Evolutionary conservation across 1,140 invertebrate genomes (phyloP), one percentile per base, ranked within the genome.

Genomic region (Drusus annulatus): DNA sequence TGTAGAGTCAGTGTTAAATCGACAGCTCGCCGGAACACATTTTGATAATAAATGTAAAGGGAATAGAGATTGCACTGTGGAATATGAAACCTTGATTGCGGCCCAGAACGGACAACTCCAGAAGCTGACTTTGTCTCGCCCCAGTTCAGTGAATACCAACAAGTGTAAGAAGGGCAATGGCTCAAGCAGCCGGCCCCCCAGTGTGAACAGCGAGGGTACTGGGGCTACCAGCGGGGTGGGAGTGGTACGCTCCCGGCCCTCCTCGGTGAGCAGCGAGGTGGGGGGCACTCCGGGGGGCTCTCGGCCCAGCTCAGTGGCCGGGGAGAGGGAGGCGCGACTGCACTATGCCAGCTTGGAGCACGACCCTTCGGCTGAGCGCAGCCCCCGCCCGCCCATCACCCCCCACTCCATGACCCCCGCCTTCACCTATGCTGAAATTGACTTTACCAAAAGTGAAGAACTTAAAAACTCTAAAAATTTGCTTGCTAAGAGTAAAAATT

Each of bases 391-490:
- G 71, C 65, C 75, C 16, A 21, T 50, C 51, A 89, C 87, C 76
- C 87, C 88, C 19, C 83, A 85, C 80, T 86, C 88, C 21, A 83
- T 85, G 79, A 86, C 88, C 82, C 87, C 90, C 73, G 85, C 90
- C 58, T 92, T 93, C 83, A 90, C 87, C 45, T 94, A 94, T 86
- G 93, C 93, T n/a, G 91, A 93, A 87, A 94, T 94, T 77, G 93
- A 94, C 87, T 94, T 94, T 85, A 90, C 90, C 10, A 93, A 93
- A 87, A 91, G 90, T 79, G 91, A 91, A 79, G 88, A 86, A 28
- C 80, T 87, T 3, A 83, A 83, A 56, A 83, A 83, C 78, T 79
- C 80, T 28, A 83, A 81, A 76, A 83, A 83, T 71, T 69, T 81
- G 71, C 69, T 76, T 16, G 76, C 82, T 76, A 80, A 80, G 58